phyloP scores from a whole-genome alignment of 2,888 invertebrate genomes.

The Laothoe populi region DNA sequence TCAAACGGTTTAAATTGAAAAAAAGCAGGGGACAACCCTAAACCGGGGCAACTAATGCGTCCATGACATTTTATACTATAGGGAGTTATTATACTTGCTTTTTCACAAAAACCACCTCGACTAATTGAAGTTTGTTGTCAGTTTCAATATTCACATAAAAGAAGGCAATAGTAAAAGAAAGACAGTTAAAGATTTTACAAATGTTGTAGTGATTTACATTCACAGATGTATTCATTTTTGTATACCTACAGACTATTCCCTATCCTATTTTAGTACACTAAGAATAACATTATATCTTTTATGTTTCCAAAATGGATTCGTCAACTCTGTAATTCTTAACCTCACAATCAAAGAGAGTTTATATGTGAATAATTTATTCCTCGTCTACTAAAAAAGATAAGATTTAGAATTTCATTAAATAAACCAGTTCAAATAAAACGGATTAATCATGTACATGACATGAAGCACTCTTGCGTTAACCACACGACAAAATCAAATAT shows the following conservation, averaged over 20 bases:
- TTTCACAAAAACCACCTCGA: slow-evolving; percentile 46
- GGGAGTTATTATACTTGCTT: slow-evolving; percentile 49
- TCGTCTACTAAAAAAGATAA: not conserved
- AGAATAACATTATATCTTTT: no score
- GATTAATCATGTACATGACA: slow-evolving; percentile 4
- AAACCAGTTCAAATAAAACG: not conserved
- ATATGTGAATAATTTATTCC: not conserved
- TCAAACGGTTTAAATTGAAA: slow-evolving; percentile 84
- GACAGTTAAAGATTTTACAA: not conserved
- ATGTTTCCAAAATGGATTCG: no score
- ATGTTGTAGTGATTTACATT: not conserved
- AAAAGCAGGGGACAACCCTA: slow-evolving; percentile 79
- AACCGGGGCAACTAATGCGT: slow-evolving; percentile 61
- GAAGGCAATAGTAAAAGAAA: slow-evolving; percentile 1
- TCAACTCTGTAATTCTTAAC: no score
- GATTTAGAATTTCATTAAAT: slow-evolving; percentile 27
- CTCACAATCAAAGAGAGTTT: no score
- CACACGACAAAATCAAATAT: slow-evolving; percentile 49
- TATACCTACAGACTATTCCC: no score
- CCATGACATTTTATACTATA: slow-evolving; percentile 78
- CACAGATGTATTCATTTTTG: no score
- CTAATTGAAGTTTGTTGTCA: slow-evolving; percentile 27
- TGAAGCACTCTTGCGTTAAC: slow-evolving; percentile 33
- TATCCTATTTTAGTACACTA: no score
- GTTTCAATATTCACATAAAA: not conserved